Base-by-base conservation (phyloP, 2,797 vertebrate genomes). In the Rhodeus uyekii region DNA sequence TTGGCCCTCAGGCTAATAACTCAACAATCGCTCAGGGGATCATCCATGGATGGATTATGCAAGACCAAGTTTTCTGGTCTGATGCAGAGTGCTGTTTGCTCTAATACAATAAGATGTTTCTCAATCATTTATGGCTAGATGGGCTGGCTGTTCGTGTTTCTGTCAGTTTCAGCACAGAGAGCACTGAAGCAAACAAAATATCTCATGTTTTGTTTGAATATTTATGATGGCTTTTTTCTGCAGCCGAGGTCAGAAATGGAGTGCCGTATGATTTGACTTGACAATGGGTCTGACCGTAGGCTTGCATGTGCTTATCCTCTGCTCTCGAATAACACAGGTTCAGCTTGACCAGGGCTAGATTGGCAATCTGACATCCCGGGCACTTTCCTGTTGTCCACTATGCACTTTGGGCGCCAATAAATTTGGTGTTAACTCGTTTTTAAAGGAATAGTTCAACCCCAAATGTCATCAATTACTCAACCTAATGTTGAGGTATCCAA, bases 121-220 rank as follows among this genome's bases (percentile, higher is more conserved):
- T 92, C 80, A 90, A 89, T 92, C 87, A 90, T 91, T 90, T 87
- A 92, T 89, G 60, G 46, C 65, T 46, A 36, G 48, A 84, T 79
- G 55, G 76, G 60, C 69, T 81, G 44, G 42, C 84, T 80, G 68
- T 83, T 84, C 74, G 22, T 79, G 76, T 88, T 87, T 87, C 89
- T 67, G 46, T 78, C 88, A 84, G 88, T 88, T 89, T 77, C 74
- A 75, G 86, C 73, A 81, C 80, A 89, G 87, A 68, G 83, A 82
- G 86, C 86, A 73, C n/a, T 87, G 89, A 88, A 78, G 84, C 85
- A 67, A 48, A 87, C 78, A 69, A 58, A 83, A 83, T 68, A 82
- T 81, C 69, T 83, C 64, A 83, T 87, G 83, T 86, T 91, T 88
- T 74, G 38, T 53, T 90, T 90, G 84, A 89, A 91, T 92, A 92